Base-by-base conservation (phyloP, 2,797 vertebrate genomes). In the Sarcophilus harrisii region DNA sequence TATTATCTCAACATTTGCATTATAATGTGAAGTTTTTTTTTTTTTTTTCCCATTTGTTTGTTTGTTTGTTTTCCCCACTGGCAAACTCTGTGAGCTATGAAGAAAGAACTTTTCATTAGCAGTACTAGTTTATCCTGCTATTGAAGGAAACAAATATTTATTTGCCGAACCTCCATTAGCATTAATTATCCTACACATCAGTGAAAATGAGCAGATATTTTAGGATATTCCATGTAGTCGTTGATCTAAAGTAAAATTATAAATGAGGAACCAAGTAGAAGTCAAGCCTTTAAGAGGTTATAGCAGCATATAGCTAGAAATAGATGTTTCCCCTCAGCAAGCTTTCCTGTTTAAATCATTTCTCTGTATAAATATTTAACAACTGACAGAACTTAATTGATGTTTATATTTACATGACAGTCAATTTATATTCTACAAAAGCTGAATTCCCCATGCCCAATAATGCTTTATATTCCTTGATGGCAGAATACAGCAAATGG, bases 331-430 rank as follows among this genome's bases (percentile, higher is more conserved):
- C 96, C 98, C 98, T 97, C 97, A 98, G 97, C 94, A 98, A 98
- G 97, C 95, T 98, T 98, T 98, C 98, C 96, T 98, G 95, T 97
- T 98, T 98, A 98, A 98, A 98, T 98, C 96, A 98, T 98, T 98
- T 98, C 97, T 96, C 98, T 98, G 98, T 98, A 98, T 98, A 99
- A 98, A 99, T 98, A 98, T 98, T 98, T 98, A 98, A 98, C 97
- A 98, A 98, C 98, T 97, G 98, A 97, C 98, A 98, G 97, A 98
- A 98, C 95, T 98, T 98, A 98, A 98, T 98, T 98, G 96, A 98
- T 98, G 98, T 98, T 98, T 98, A 97, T 98, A 98, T 98, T 98
- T 98, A 98, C 97, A 98, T 45, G 58, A 92, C 97, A 98, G 98
- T 98, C 98, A 98, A 98, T 98, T 98, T 98, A 98, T 98, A 97